Evolutionary conservation across 2,888 invertebrate species (phyloP).

Genomic region (Rhingia campestris): DNA sequence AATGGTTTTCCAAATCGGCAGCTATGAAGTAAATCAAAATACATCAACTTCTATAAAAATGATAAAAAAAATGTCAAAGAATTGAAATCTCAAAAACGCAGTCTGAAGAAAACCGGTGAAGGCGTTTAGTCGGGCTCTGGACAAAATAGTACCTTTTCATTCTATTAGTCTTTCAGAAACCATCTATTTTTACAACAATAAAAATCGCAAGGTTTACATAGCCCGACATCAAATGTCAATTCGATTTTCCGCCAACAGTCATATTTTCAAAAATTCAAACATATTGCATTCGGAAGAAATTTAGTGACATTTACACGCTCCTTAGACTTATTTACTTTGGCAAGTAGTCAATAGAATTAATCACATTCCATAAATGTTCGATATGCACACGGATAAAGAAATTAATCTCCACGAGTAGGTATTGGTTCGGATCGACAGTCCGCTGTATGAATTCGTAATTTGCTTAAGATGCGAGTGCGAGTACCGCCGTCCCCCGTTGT

Average conservation of each 20-base stretch:
- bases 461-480: slow-evolving; percentile 17
- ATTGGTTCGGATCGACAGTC: slow-evolving; percentile 3
- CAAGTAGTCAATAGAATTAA: slow-evolving; percentile 64
- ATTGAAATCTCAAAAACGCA: no score
- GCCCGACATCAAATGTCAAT: slow-evolving; percentile 45
- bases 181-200: slow-evolving; percentile 10
- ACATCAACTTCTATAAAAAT: no score
- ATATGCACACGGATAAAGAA: slow-evolving; percentile 21
- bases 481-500: slow-evolving; percentile 11
- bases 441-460: slow-evolving; percentile 33
- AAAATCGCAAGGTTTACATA: slow-evolving; percentile 10
- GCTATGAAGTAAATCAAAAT: no score
- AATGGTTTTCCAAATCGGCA: no score
- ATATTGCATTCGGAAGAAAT: slow-evolving; percentile 47
- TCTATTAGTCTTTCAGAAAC: no score
- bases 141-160: no score
- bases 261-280: slow-evolving; percentile 29
- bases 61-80: no score
- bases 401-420: slow-evolving; percentile 29
- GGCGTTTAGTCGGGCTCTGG: no score
- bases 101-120: no score
- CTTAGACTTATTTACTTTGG: slow-evolving; percentile 70
- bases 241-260: slow-evolving; percentile 33
- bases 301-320: slow-evolving; percentile 64
- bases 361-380: slow-evolving; percentile 61